Evolutionary conservation across 2,113 vertebrate species (phyloP).

Genomic region (Hemibagrus wyckioides): DNA sequence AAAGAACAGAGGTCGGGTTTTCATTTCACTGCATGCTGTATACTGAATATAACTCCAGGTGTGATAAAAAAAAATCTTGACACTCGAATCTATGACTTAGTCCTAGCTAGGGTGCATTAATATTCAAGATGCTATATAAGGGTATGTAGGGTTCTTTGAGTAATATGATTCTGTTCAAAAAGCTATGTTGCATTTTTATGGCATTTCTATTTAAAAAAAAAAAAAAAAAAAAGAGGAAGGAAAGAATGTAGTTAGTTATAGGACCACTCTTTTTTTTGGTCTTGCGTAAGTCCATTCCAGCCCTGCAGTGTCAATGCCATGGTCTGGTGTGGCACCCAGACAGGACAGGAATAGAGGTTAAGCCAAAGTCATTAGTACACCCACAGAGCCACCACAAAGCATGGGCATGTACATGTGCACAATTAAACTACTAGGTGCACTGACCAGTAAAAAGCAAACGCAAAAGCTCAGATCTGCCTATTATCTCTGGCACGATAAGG

Average conservation of each 20-base stretch:
- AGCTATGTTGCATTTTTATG: not conserved
- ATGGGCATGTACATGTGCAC: not conserved
- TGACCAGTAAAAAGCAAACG: not conserved
- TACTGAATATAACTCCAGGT: too few relatives aligned
- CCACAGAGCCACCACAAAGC: not conserved
- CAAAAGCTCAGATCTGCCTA: not conserved
- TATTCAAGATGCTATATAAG: not conserved
- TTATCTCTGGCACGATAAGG: not conserved
- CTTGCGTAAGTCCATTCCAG: not conserved
- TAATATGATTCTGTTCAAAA: not conserved
- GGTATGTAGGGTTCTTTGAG: not conserved
- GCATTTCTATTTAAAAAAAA: not conserved
- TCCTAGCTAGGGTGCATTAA: too few relatives aligned
- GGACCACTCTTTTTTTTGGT: not conserved
- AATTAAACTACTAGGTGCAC: not conserved
- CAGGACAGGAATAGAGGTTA: constrained; percentile 7
- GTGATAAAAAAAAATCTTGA: too few relatives aligned
- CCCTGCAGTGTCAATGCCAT: not conserved
- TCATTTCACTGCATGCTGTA: too few relatives aligned
- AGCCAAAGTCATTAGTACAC: not conserved
- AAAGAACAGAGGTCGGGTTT: too few relatives aligned
- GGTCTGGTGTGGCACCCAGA: not conserved
- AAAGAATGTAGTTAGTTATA: not conserved
- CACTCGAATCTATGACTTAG: too few relatives aligned
- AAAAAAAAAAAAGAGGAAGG: not conserved